Evolutionary conservation across 2,113 vertebrate species (phyloP).

Genomic region (Parus major): DNA sequence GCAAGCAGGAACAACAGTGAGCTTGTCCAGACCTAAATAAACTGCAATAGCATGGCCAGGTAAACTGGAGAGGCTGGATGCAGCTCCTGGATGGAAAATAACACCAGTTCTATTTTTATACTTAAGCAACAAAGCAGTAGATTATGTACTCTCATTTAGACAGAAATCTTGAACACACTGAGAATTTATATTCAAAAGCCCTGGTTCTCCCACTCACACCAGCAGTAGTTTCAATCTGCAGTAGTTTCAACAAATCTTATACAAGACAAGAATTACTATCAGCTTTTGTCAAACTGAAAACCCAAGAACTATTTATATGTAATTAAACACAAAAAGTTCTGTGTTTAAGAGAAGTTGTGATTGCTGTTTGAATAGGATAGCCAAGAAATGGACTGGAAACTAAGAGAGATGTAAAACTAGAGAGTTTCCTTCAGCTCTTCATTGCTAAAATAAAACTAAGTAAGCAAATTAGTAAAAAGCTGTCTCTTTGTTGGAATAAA

Average conservation of each 20-base stretch:
- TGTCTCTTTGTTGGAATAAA: background rate
- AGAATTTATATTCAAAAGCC: background rate
- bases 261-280: background rate
- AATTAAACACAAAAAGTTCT: background rate
- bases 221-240: background rate
- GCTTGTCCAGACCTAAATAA: constrained; percentile 75
- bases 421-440: background rate
- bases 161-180: background rate
- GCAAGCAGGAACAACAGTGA: constrained; percentile 74
- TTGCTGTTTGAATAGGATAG: background rate
- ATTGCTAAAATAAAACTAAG: background rate
- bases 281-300: background rate
- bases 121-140: background rate
- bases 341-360: background rate
- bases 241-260: background rate
- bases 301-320: background rate
- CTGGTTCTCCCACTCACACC: constrained; percentile 4
- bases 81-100: background rate
- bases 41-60: constrained; percentile 76
- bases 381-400: background rate
- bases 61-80: background rate
- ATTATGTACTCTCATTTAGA: background rate
- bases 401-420: background rate
- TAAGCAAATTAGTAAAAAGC: background rate
- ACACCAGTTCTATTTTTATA: background rate